Evolutionary conservation across 2,888 invertebrate species (phyloP).

Genomic region (Eumerus sabulonum): DNA sequence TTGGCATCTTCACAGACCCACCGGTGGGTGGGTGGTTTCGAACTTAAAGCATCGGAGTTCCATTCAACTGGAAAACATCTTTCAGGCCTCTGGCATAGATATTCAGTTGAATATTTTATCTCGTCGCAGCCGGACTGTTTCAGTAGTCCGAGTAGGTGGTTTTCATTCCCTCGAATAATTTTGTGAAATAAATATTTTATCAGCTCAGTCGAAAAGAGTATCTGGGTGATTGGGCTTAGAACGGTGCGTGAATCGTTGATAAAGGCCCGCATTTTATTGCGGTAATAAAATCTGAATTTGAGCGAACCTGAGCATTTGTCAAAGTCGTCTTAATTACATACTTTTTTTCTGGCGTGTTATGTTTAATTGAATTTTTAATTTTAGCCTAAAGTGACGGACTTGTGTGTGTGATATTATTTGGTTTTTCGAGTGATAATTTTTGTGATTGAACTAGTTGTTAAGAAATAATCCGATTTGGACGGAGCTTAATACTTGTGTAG

Average conservation of each 20-base stretch:
- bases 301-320: constrained; percentile 43
- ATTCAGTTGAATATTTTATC: constrained; percentile 58
- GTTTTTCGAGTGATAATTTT: neutral
- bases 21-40: constrained; percentile 18
- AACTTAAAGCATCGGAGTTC: constrained; percentile 1
- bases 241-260: too few species aligned
- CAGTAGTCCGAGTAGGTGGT: constrained; percentile 4
- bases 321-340: constrained; percentile 45
- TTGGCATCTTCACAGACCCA: constrained; percentile 25
- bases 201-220: too few species aligned
- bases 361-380: constrained; percentile 38
- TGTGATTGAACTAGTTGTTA: too few species aligned
- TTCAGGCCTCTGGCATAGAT: constrained; percentile 25
- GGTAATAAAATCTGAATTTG: constrained; percentile 48
- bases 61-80: constrained; percentile 30
- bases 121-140: constrained; percentile 52
- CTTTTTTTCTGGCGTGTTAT: constrained; percentile 49
- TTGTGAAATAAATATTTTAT: too few species aligned
- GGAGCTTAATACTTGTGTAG: too few species aligned
- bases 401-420: constrained; percentile 17
- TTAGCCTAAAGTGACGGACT: neutral
- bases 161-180: neutral
- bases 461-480: too few species aligned
- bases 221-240: too few species aligned
- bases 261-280: constrained; percentile 26